These are phyloP conservation scores for Cryptotis parvus DNA, from an alignment of 2,113 vertebrate genomes.

Conservation along the genomic window DNA sequence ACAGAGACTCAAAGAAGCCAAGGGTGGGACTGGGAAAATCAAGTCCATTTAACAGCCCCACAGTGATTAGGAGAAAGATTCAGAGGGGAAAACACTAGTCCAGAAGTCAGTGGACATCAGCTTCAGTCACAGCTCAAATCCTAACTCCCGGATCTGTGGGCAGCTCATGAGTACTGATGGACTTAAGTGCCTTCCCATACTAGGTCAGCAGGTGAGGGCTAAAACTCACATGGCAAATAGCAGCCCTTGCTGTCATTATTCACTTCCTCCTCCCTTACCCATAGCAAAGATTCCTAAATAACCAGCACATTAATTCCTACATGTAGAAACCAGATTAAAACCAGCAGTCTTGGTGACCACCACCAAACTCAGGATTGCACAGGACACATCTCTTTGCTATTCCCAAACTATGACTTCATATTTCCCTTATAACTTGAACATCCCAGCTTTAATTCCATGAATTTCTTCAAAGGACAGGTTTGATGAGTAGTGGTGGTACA, in stretches of 20 bases:
- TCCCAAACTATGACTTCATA: not conserved
- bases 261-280: not conserved
- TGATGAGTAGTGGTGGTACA: not conserved
- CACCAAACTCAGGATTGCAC: not conserved
- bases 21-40: constrained; percentile 74
- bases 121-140: not conserved
- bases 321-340: not conserved
- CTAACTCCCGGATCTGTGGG: not conserved
- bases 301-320: not conserved
- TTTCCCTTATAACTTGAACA: not conserved
- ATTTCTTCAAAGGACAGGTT: not conserved
- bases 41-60: constrained; percentile 34
- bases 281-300: not conserved
- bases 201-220: not conserved
- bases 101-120: not conserved
- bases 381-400: not conserved
- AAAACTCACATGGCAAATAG: not conserved
- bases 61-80: not conserved
- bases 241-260: not conserved
- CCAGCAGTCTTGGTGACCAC: not conserved
- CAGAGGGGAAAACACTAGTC: not conserved
- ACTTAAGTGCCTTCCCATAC: not conserved
- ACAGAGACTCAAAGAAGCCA: constrained; percentile 58
- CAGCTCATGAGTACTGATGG: not conserved
- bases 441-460: not conserved